These are phyloP conservation scores for Porites lutea DNA, from an alignment of 64 coral and sea anemone genomes.

Conservation along the genomic window DNA sequence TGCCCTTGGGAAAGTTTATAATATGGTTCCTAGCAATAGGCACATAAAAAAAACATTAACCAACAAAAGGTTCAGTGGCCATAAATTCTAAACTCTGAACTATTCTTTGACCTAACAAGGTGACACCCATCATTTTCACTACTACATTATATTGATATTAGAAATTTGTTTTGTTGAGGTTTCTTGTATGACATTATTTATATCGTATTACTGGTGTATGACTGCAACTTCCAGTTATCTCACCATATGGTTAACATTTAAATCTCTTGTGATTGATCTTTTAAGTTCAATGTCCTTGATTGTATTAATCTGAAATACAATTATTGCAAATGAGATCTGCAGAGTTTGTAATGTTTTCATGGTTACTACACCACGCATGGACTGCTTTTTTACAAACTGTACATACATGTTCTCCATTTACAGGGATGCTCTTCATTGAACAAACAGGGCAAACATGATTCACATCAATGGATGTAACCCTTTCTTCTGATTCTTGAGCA, in stretches of 20 bases:
- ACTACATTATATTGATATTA: too few species aligned
- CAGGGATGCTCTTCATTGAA: background rate
- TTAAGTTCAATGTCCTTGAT: background rate
- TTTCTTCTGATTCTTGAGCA: background rate
- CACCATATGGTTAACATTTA: background rate
- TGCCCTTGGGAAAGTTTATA: background rate
- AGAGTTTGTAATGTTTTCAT: conserved; percentile 28
- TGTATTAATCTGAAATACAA: conserved; percentile 4
- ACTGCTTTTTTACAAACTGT: too few species aligned
- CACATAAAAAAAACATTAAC: too few species aligned
- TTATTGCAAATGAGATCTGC: background rate
- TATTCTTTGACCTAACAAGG: too few species aligned
- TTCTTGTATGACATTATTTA: background rate
- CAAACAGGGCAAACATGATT: conserved; percentile 22
- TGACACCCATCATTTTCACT: too few species aligned
- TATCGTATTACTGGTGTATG: background rate
- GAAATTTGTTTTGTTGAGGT: too few species aligned
- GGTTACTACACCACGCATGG: conserved; percentile 55
- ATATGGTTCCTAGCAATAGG: background rate
- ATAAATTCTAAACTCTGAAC: too few species aligned
- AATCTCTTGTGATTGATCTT: background rate
- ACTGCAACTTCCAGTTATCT: too few species aligned
- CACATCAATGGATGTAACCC: background rate
- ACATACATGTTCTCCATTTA: background rate
- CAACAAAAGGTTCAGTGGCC: too few species aligned